Evolutionary conservation across 2,113 vertebrate species (phyloP).

Genomic region (Oryctolagus cuniculus): DNA sequence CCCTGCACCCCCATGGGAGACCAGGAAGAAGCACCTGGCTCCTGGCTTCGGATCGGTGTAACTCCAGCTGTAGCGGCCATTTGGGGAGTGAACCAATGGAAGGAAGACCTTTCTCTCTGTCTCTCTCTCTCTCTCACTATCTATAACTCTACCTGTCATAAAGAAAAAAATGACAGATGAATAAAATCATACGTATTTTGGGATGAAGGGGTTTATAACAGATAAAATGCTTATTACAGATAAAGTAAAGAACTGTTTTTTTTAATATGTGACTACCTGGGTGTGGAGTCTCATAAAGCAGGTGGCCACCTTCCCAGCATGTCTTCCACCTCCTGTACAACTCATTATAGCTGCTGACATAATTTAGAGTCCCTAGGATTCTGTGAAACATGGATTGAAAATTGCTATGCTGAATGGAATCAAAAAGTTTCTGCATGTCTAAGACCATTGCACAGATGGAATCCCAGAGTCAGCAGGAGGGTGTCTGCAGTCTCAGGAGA

Average conservation of each 20-base stretch:
- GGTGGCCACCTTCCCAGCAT: fast-evolving
- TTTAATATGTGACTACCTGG: neutral
- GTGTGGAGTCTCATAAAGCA: neutral
- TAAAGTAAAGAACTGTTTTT: neutral
- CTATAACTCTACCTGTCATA: no score
- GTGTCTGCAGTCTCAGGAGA: neutral
- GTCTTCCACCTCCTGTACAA: neutral
- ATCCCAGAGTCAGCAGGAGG: neutral
- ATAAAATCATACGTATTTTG: neutral
- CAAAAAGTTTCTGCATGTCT: neutral
- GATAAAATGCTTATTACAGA: neutral
- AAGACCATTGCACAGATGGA: neutral
- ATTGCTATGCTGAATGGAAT: neutral
- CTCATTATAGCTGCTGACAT: neutral
- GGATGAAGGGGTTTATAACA: neutral
- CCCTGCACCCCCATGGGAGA: no score
- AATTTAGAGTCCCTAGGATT: neutral
- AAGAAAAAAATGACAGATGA: neutral
- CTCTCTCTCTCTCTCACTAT: no score
- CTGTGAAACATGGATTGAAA: neutral
- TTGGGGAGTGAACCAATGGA: no score
- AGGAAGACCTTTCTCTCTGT: no score
- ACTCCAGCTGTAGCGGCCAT: no score
- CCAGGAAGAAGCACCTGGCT: no score
- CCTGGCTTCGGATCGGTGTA: no score